Percentiles rank a stretch among this genome's conserved stretches.
Evolutionary conservation across 2,888 invertebrate species (phyloP).

Genomic region (Drosophila parthenogenetica): DNA sequence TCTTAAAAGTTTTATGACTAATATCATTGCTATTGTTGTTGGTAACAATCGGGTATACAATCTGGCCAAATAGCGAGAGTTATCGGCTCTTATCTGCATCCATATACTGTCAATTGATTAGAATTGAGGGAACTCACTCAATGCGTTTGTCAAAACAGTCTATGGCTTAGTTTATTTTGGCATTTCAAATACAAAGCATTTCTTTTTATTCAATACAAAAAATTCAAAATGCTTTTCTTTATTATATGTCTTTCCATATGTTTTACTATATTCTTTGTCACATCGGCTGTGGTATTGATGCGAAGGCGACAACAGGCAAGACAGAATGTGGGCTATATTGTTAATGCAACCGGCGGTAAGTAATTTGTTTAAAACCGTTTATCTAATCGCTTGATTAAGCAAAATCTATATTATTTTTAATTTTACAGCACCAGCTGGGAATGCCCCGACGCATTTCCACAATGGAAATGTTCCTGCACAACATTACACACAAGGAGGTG

Average conservation of each 20-base stretch:
- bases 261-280: constrained; percentile 21
- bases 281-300: not conserved
- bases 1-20: constrained; percentile 15
- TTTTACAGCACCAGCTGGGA: constrained; percentile 4
- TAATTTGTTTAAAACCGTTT: not conserved
- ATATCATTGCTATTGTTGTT: constrained; percentile 7
- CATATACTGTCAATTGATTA: constrained; percentile 37
- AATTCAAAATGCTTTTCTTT: constrained; percentile 25
- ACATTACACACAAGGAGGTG: not conserved
- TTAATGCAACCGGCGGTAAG: constrained; percentile 23
- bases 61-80: not conserved
- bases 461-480: not conserved
- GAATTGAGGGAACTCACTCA: constrained; percentile 5
- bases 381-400: not conserved
- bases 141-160: not conserved
- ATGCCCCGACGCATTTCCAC: constrained; percentile 4
- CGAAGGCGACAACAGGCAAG: constrained; percentile 12
- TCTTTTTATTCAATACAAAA: not conserved
- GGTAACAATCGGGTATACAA: constrained; percentile 4
- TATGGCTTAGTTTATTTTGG: constrained; percentile 24
- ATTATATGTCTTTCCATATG: constrained; percentile 13
- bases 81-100: constrained; percentile 40
- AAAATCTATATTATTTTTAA: too few species aligned
- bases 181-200: constrained; percentile 15
- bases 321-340: constrained; percentile 35